Percentiles rank a stretch among this genome's conserved stretches.
Evolutionary conservation across 2,797 vertebrate genomes (phyloP).

Genomic region (Remorina albescens): DNA sequence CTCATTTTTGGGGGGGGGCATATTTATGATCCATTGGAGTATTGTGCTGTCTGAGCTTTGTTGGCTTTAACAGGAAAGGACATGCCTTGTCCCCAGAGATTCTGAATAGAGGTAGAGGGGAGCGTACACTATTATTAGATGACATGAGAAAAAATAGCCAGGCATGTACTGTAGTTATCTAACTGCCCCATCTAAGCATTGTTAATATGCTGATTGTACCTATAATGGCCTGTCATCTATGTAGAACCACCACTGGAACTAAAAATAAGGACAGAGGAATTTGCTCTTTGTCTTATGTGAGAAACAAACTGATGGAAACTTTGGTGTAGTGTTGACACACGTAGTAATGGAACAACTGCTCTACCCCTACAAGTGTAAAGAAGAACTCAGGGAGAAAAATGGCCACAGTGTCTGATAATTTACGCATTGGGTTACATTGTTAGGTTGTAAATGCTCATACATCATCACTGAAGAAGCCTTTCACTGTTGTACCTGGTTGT

Average conservation of each 20-base stretch:
- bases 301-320: not conserved
- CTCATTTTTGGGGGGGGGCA: conserved; percentile 54
- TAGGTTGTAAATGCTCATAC: not conserved
- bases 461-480: not conserved
- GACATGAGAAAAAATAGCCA: not conserved
- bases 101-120: conserved; percentile 16
- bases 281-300: not conserved
- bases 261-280: conserved; percentile 1
- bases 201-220: conserved; percentile 12
- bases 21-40: conserved; percentile 57
- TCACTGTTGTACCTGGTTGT: not conserved
- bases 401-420: not conserved
- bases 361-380: not conserved
- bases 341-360: not conserved
- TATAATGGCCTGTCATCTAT: not conserved
- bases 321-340: not conserved
- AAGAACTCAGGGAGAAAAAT: not conserved
- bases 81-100: conserved; percentile 33
- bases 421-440: not conserved
- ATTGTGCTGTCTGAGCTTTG: conserved; percentile 43
- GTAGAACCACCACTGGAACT: not conserved
- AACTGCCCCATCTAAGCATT: not conserved
- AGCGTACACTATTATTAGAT: conserved; percentile 18
- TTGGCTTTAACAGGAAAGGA: conserved; percentile 49
- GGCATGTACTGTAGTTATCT: not conserved